Conservation (phyloP, 2,888 invertebrate genomes). For the Crepidodera aurea region DNA sequence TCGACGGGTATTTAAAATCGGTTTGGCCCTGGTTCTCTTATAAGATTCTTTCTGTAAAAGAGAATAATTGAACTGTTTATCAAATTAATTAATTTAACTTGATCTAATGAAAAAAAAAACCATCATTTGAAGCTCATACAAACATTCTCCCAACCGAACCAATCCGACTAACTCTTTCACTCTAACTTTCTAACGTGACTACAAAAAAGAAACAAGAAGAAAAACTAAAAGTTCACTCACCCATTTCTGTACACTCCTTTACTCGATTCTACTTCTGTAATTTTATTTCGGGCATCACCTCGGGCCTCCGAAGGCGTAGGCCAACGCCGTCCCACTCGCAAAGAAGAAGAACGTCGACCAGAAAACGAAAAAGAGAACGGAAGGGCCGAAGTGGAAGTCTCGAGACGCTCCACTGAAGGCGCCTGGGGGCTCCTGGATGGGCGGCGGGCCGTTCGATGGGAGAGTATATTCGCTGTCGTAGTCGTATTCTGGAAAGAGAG, state of each 20-base stretch:
- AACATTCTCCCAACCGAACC: too few species aligned
- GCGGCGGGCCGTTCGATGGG: slow-evolving; percentile 59
- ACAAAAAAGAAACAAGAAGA: slow-evolving; percentile 4
- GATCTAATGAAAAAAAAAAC: too few species aligned
- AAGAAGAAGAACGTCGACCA: slow-evolving; percentile 30
- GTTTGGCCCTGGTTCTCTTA: too few species aligned
- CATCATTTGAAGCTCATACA: too few species aligned
- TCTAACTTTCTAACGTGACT: neutral
- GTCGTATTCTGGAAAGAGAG: slow-evolving; percentile 56
- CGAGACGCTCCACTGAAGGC: slow-evolving; percentile 52
- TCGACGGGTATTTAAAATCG: too few species aligned
- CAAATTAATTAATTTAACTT: too few species aligned
- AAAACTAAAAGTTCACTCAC: slow-evolving; percentile 15
- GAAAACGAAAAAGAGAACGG: slow-evolving; percentile 37
- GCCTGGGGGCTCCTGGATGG: slow-evolving; percentile 59
- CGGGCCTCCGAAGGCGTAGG: slow-evolving; percentile 36
- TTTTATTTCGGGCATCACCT: slow-evolving; percentile 50
- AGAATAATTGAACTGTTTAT: too few species aligned
- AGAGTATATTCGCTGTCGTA: slow-evolving; percentile 60
- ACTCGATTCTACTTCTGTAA: slow-evolving; percentile 34
- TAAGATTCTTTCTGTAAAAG: too few species aligned
- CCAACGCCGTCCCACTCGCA: slow-evolving; percentile 20
- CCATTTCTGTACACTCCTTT: slow-evolving; percentile 16
- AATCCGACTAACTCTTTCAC: neutral
- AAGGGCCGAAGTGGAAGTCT: slow-evolving; percentile 35